Conservation (phyloP, 2,888 invertebrate genomes). For the Apantesis nais region DNA sequence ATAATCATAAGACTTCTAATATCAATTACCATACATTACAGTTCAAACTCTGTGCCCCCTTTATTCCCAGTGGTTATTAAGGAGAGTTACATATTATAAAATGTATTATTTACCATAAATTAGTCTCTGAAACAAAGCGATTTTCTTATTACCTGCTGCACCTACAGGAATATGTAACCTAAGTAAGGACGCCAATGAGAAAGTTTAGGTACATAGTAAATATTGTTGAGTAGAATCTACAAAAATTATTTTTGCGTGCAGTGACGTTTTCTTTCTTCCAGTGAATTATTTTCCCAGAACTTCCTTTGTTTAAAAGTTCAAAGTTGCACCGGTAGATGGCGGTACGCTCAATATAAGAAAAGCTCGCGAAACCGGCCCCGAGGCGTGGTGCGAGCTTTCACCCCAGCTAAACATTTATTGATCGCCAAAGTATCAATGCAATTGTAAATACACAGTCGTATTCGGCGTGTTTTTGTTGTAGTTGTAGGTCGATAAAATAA, state of each 20-base stretch:
- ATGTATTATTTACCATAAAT: neutral
- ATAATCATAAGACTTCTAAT: neutral
- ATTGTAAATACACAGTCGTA: conserved; percentile 65
- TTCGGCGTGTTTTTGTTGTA: conserved; percentile 56
- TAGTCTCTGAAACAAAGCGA: neutral
- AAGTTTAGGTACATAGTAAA: too few species aligned
- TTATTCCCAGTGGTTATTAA: neutral
- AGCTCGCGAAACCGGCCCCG: conserved; percentile 60
- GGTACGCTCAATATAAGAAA: conserved; percentile 45
- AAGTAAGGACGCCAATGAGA: too few species aligned
- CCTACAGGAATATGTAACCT: neutral
- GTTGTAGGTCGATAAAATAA: conserved; percentile 37
- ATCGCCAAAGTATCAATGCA: conserved; percentile 61
- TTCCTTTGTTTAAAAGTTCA: conserved; percentile 27
- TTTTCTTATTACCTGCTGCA: neutral
- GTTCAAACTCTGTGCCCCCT: neutral
- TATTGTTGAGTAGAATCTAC: too few species aligned
- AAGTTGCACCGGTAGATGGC: conserved; percentile 64
- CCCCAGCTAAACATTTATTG: conserved; percentile 75
- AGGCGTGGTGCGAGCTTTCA: conserved; percentile 79
- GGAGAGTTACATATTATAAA: too few species aligned
- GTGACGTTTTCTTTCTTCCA: neutral
- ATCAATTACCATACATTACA: neutral
- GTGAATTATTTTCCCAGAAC: neutral
- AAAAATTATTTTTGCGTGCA: too few species aligned